Evolutionary conservation across 1,140 invertebrate species (phyloP).

Genomic region (Neocloeon triangulifer): DNA sequence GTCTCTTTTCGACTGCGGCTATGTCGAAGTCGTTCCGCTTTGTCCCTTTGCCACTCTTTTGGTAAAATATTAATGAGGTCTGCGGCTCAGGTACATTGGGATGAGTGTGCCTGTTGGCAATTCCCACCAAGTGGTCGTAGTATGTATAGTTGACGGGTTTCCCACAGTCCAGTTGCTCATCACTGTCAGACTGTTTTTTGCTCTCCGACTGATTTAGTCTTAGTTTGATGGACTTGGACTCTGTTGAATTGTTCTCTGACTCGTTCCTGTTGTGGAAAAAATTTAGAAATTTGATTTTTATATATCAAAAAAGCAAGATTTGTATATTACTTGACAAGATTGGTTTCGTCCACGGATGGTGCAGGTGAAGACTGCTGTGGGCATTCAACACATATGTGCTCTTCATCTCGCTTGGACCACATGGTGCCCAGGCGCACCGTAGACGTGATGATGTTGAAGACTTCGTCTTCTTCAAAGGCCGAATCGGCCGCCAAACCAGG

Average conservation of each 20-base stretch:
- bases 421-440: constrained; percentile 32
- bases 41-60: constrained; percentile 31
- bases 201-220: neutral
- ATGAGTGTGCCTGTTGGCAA: constrained; percentile 46
- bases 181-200: constrained; percentile 17
- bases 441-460: constrained; percentile 38
- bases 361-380: no score
- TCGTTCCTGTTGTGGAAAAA: no score
- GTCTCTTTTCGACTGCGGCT: constrained; percentile 44
- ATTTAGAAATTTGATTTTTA: no score
- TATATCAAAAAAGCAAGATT: no score
- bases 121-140: constrained; percentile 65
- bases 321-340: no score
- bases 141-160: constrained; percentile 71
- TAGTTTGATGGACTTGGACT: no score
- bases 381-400: constrained; percentile 27
- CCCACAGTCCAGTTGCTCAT: constrained; percentile 57
- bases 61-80: constrained; percentile 56
- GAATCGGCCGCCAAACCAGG: constrained; percentile 18
- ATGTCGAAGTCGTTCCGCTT: constrained; percentile 50
- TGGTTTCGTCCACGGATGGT: no score
- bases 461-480: constrained; percentile 26
- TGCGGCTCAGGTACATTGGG: constrained; percentile 38
- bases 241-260: no score
- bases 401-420: constrained; percentile 31